These are phyloP conservation scores for Nothobranchius kuhntae DNA, from an alignment of 2,113 vertebrate species.

Conservation along the genomic window DNA sequence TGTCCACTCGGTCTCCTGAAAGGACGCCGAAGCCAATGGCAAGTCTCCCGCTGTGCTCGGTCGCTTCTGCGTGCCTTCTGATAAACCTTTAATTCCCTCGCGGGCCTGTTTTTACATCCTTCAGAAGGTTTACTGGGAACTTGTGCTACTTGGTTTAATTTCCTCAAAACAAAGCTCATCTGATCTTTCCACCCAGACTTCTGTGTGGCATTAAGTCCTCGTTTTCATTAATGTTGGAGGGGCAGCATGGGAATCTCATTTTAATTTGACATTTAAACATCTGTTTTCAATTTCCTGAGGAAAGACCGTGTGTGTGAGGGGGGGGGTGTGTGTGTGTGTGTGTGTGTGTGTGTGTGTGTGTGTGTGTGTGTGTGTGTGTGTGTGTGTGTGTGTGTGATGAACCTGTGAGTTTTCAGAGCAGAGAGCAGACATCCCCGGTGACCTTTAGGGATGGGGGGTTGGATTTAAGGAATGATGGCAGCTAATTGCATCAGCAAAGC, in stretches of 20 bases:
- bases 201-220: conserved; percentile 76
- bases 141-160: conserved; percentile 80
- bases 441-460: conserved; percentile 40
- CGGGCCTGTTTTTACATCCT: conserved; percentile 64
- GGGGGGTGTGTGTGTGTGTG: conserved; percentile 5
- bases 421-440: conserved; percentile 43
- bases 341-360: background rate
- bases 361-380: conserved; percentile 12
- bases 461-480: conserved; percentile 48
- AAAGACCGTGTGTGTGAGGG: conserved; percentile 10
- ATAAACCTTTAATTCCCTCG: conserved; percentile 71
- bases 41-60: conserved; percentile 46
- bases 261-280: conserved; percentile 84
- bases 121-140: conserved; percentile 61
- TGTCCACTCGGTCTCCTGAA: conserved; percentile 33
- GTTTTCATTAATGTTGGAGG: conserved; percentile 81
- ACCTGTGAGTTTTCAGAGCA: conserved; percentile 39
- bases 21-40: conserved; percentile 43
- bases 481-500: conserved; percentile 55
- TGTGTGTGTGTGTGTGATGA: conserved; percentile 45
- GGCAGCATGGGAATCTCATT: conserved; percentile 77
- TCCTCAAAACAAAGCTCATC: conserved; percentile 80
- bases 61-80: conserved; percentile 61
- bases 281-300: conserved; percentile 80
- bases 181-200: conserved; percentile 71